Percentiles rank a stretch among this genome's conserved stretches.
Evolutionary conservation across 2,888 invertebrate genomes (phyloP).

Genomic region (Fragum whitleyi): DNA sequence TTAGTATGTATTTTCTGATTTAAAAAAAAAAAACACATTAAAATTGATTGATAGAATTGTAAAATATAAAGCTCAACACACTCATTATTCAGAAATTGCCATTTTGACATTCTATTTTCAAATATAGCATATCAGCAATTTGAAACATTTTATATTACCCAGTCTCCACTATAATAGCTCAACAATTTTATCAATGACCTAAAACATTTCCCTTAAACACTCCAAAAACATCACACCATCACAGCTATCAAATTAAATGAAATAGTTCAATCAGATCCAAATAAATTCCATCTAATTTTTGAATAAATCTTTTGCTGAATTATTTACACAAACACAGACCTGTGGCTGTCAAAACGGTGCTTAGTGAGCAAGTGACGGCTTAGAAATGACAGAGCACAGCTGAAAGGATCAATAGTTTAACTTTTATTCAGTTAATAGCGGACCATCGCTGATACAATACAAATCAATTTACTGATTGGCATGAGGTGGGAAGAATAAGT

Average conservation of each 20-base stretch:
- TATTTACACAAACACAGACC: conserved; percentile 48
- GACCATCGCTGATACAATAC: conserved; percentile 20
- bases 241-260: conserved; percentile 34
- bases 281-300: conserved; percentile 29
- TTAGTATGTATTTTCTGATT: too few relatives aligned
- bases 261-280: conserved; percentile 28
- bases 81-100: too few relatives aligned
- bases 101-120: too few relatives aligned
- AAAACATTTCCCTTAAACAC: background rate
- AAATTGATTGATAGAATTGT: too few relatives aligned
- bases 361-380: conserved; percentile 29
- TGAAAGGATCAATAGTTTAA: conserved; percentile 39
- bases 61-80: too few relatives aligned
- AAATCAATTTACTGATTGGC: conserved; percentile 26
- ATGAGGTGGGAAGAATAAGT: conserved; percentile 7
- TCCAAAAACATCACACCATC: background rate
- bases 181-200: too few relatives aligned
- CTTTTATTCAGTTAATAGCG: conserved; percentile 31
- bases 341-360: conserved; percentile 42
- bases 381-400: conserved; percentile 36
- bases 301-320: conserved; percentile 43
- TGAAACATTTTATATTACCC: background rate
- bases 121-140: too few relatives aligned
- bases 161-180: background rate
- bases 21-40: too few relatives aligned